Evolutionary conservation across 2,113 vertebrate genomes (phyloP), one percentile per base, ranked within the genome.

Genomic region (Triplophysa rosa): DNA sequence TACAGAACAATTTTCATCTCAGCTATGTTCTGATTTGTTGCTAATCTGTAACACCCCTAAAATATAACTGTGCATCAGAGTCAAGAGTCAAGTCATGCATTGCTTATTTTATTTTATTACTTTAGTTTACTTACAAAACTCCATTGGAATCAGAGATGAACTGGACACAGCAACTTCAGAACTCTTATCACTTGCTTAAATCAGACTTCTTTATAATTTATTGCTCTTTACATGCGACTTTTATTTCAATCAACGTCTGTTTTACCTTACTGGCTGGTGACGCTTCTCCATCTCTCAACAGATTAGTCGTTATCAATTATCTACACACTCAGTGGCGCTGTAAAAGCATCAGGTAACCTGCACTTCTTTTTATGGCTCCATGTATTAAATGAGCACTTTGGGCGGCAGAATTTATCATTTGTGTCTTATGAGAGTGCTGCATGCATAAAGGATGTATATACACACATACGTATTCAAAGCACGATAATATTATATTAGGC

Each of bases 281-380:
- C 16, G 13, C 42, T 61, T 54, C 16, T 21, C 54, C 68, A 49
- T 72, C 21, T 42, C 61, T 59, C 68, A 56, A 16, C 26, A 17
- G 59, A 67, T 9, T 65, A 33, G 67, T 62, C 67, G 9, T 71
- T 37, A 56, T 71, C 12, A 7, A 71, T 71, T 71, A 37, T 58
- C 26, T 29, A 71, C n/a, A 67, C 52, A 37, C 52, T 72, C 7
- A 59, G 2, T 59, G 29, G n/a, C 5, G n/a, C n/a, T 65, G 47
- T 62, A 56, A 64, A 54, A 71, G 78, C 58, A 61, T 23, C 29
- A 74, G 6, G 54, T 67, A 47, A 24, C 13, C 13, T 9, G 71
- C 49, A 65, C 23, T 75, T 59, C 26, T 66, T 59, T 72, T 73
- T 73, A 21, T 72, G 62, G 65, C 17, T 59, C 74, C 64, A 26